Evolutionary conservation across 2,797 vertebrate genomes (phyloP).

Genomic region (Acridotheres tristis): DNA sequence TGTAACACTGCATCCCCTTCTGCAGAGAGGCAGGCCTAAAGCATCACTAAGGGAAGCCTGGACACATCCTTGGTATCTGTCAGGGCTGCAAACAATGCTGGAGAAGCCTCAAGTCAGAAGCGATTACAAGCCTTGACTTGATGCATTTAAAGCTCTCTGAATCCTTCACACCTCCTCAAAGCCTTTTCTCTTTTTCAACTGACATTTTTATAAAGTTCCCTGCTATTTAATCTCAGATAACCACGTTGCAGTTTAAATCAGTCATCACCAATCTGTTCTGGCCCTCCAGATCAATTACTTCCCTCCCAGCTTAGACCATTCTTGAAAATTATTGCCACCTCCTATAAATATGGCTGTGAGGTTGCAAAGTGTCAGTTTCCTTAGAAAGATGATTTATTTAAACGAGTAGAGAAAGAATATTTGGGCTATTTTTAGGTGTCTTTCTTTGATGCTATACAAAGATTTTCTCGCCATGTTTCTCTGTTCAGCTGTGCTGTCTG

Average conservation of each 20-base stretch:
- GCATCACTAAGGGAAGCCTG: background rate
- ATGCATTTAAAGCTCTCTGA: background rate
- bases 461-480: background rate
- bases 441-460: constrained; percentile 3
- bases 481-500: background rate
- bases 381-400: constrained; percentile 47
- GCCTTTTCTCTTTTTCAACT: constrained; percentile 35
- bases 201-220: constrained; percentile 41
- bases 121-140: background rate
- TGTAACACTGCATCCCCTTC: background rate
- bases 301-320: constrained; percentile 9
- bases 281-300: constrained; percentile 39
- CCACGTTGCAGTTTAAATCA: constrained; percentile 18
- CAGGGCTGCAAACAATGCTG: background rate
- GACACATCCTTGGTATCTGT: background rate
- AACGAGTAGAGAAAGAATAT: constrained; percentile 18
- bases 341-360: constrained; percentile 46
- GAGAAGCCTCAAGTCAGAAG: background rate
- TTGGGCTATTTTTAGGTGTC: constrained; percentile 44
- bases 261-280: background rate
- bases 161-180: constrained; percentile 46
- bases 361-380: constrained; percentile 29
- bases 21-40: background rate
- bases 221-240: constrained; percentile 15
- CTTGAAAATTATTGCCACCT: constrained; percentile 52